These are phyloP conservation scores for Tyria jacobaeae DNA, from an alignment of 2,888 invertebrate species.

Conservation along the genomic window DNA sequence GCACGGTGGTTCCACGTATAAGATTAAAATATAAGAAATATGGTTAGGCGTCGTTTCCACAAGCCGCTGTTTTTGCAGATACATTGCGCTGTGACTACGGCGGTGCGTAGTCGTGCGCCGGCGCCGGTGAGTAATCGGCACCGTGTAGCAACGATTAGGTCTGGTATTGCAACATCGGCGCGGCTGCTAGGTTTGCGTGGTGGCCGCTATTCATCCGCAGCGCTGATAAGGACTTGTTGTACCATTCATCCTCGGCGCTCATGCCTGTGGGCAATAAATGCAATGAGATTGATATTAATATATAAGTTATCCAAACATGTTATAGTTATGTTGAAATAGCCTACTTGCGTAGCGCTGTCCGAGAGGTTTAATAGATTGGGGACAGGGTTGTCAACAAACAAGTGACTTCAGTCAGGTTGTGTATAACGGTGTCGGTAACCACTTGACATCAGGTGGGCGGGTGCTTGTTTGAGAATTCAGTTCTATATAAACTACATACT, in stretches of 20 bases:
- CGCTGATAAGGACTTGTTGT: slow-evolving; percentile 98
- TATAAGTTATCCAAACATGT: background rate
- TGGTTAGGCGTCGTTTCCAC: slow-evolving; percentile 38
- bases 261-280: slow-evolving; percentile 89
- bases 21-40: background rate
- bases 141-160: slow-evolving; percentile 92
- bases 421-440: too few relatives aligned
- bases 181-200: slow-evolving; percentile 97
- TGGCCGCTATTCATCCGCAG: slow-evolving; percentile 98
- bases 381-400: too few relatives aligned
- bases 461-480: too few relatives aligned
- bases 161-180: slow-evolving; percentile 99
- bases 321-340: too few relatives aligned
- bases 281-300: slow-evolving; percentile 1
- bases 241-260: slow-evolving; percentile 98
- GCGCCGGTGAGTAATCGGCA: slow-evolving; percentile 83
- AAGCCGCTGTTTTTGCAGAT: slow-evolving; percentile 31
- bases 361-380: too few relatives aligned
- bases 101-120: slow-evolving; percentile 82
- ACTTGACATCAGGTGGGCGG: too few relatives aligned
- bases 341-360: too few relatives aligned
- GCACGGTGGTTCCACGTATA: background rate
- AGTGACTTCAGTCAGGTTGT: too few relatives aligned
- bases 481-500: too few relatives aligned
- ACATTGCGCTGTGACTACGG: slow-evolving; percentile 62